Evolutionary conservation across 2,113 vertebrate genomes (phyloP), one percentile per base, ranked within the genome.

Genomic region (Rhombomys opimus): DNA sequence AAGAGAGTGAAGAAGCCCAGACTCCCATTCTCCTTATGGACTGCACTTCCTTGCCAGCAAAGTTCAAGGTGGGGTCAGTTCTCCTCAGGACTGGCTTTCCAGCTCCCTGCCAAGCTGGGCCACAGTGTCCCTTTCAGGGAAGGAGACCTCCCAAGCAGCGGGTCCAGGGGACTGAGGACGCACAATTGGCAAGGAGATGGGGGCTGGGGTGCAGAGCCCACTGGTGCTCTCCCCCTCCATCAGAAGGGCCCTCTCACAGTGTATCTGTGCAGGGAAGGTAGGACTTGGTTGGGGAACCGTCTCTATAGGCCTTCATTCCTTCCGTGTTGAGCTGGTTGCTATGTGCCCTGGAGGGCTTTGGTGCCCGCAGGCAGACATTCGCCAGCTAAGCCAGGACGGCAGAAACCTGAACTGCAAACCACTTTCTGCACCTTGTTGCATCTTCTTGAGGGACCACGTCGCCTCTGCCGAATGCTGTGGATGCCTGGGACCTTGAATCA

Each of bases 51-150:
- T 96, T 95, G 98, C 97, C 96, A 98, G 97, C 68, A 95, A 81
- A 98, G 97, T 98, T 98, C 98, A 98, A 65, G 90, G 61, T 95
- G 63, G 85, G 98, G 98, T 97, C 98, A 98, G 68, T 20, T 93
- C 85, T 17, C 77, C 87, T 96, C 73, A 93, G 84, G 77, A 91
- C 67, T 7, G 77, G 80, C 91, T 96, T 88, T 92, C 94, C 89
- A 84, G n/a, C 54, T 81, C 94, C 81, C 70, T 25, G 10, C 87
- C 73, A 15, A 75, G 73, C 72, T 6, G 32, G 54, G 78, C 30
- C 85, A 10, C 25, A 9, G 41, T 4, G 94, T 75, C 80, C n/a
- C 41, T 84, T 25, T 1, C 6, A 57, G 68, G 41, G 46, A 65
- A 13, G 59, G 32, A 81, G 38, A 41, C 41, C 41, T 87, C 75